Evolutionary conservation across 2,113 vertebrate species (phyloP).

Genomic region (Amphiprion percula): DNA sequence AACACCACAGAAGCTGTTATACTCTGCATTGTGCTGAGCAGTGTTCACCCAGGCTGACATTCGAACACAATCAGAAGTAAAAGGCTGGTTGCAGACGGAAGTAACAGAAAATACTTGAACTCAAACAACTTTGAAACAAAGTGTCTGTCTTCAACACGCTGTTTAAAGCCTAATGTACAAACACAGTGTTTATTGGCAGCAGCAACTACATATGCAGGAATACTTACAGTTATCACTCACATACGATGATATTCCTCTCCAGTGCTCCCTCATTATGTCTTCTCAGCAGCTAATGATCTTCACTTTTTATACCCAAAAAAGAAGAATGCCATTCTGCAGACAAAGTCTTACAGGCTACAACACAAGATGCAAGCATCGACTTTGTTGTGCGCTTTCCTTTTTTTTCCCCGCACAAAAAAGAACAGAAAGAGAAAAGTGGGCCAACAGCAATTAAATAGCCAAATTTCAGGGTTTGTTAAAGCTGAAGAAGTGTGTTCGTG

Average conservation of each 20-base stretch:
- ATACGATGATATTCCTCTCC: constrained; percentile 17
- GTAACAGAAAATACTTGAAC: no score
- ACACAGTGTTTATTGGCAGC: background rate
- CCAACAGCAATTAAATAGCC: constrained; percentile 59
- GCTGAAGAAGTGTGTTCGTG: constrained; percentile 20
- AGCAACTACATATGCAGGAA: background rate
- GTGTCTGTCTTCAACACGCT: background rate
- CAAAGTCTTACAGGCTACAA: constrained; percentile 33
- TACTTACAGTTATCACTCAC: background rate
- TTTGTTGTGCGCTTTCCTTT: constrained; percentile 56
- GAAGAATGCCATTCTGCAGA: constrained; percentile 34
- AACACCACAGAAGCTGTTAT: no score
- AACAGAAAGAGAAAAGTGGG: constrained; percentile 40
- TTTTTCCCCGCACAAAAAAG: background rate
- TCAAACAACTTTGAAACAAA: background rate
- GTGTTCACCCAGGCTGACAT: background rate
- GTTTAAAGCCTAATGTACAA: background rate
- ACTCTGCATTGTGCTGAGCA: no score
- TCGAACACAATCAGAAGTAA: background rate
- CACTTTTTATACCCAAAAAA: constrained; percentile 48
- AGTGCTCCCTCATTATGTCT: constrained; percentile 51
- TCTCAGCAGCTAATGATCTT: constrained; percentile 55
- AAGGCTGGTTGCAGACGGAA: background rate
- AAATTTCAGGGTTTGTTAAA: constrained; percentile 63
- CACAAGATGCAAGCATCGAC: constrained; percentile 22